A percentile compares a stretch with the other conserved stretches of the same genome.
phyloP scores from a whole-genome alignment of 2,113 vertebrate genomes.

The Toxotes chatareus region DNA sequence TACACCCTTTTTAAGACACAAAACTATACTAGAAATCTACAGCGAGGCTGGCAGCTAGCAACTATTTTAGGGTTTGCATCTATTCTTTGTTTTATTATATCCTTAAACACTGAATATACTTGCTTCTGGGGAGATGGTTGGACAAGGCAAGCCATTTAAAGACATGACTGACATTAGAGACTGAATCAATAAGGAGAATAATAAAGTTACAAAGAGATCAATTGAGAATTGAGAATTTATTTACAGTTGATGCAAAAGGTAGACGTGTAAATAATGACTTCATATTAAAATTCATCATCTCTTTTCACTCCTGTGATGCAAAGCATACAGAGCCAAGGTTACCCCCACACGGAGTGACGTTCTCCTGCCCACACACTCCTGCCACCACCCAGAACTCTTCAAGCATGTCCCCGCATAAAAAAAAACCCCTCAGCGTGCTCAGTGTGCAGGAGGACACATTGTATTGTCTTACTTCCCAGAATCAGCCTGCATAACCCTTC shows the following conservation, averaged over 20 bases:
- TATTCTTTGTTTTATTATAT: background rate
- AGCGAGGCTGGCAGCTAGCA: background rate
- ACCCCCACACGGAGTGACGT: constrained; percentile 39
- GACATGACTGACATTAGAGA: background rate
- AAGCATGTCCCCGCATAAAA: constrained; percentile 27
- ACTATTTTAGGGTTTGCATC: background rate
- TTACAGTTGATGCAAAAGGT: constrained; percentile 7
- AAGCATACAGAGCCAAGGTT: constrained; percentile 33
- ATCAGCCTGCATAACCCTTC: constrained; percentile 41
- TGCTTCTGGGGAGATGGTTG: background rate
- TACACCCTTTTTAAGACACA: background rate
- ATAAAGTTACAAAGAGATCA: background rate
- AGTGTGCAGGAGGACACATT: constrained; percentile 38
- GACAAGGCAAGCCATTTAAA: background rate
- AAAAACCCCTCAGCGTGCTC: constrained; percentile 5
- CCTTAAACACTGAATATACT: background rate
- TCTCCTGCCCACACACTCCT: constrained; percentile 27
- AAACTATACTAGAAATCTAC: background rate
- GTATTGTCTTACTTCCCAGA: constrained; percentile 79
- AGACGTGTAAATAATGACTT: constrained; percentile 29
- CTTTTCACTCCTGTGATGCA: constrained; percentile 23
- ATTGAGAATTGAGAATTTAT: background rate
- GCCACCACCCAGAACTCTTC: constrained; percentile 33
- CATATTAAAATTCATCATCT: constrained; percentile 2
- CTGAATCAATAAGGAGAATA: background rate